Conservation (phyloP, 2,113 vertebrate genomes). For the Cynoglossus semilaevis region DNA sequence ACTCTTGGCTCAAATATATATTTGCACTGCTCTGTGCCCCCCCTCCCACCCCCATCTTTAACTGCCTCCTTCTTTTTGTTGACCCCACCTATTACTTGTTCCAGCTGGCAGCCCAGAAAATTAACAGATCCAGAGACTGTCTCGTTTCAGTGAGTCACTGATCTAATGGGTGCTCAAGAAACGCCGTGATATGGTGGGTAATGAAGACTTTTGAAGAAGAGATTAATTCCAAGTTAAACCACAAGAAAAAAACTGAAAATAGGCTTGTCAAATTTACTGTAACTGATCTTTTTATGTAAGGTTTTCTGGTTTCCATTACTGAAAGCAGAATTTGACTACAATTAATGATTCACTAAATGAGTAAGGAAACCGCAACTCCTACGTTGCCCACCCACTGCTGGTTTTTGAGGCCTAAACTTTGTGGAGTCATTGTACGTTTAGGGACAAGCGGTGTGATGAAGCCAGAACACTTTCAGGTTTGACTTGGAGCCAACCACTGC, state of each 20-base stretch:
- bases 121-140: conserved; percentile 5
- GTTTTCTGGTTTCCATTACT: conserved; percentile 2
- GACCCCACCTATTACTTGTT: conserved; percentile 22
- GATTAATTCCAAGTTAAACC: background rate
- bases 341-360: background rate
- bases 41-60: conserved; percentile 3
- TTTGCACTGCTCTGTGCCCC: background rate
- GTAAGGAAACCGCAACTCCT: background rate
- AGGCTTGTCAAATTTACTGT: background rate
- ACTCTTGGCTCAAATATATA: conserved; percentile 19
- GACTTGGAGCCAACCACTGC: no score
- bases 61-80: conserved; percentile 20
- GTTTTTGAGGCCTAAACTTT: no score
- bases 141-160: conserved; percentile 24
- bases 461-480: no score
- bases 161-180: conserved; percentile 21
- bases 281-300: background rate
- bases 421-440: no score
- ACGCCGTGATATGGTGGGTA: conserved; percentile 8
- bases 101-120: conserved; percentile 26
- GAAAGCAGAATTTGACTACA: background rate
- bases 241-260: background rate
- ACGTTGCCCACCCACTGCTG: no score
- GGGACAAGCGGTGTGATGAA: no score
- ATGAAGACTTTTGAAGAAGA: conserved; percentile 24